A percentile compares a stretch with the other conserved stretches of the same genome.
phyloP scores from a whole-genome alignment of 2,888 invertebrate species.

The Lasius fuliginosus region DNA sequence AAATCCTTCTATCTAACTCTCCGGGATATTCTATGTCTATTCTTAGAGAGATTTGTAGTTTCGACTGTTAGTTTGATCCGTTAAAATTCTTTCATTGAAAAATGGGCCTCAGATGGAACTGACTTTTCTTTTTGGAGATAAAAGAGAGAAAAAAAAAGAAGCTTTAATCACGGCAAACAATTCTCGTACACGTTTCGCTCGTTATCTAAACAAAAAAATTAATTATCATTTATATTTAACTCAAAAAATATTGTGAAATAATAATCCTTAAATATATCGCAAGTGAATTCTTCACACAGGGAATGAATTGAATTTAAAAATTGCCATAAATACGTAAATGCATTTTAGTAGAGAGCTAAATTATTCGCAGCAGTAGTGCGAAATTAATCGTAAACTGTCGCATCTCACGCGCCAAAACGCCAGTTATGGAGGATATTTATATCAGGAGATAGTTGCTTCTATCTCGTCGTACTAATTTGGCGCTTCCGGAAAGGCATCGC shows the following conservation, averaged over 20 bases:
- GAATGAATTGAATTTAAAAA: not conserved
- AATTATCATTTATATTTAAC: not conserved
- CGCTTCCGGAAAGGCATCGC: constrained; percentile 76
- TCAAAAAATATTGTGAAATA: not conserved
- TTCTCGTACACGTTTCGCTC: too few relatives aligned
- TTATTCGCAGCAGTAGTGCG: constrained; percentile 12
- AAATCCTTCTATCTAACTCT: too few relatives aligned
- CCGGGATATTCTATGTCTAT: too few relatives aligned
- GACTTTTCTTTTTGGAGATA: too few relatives aligned
- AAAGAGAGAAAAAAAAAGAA: too few relatives aligned
- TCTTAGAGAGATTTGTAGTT: too few relatives aligned
- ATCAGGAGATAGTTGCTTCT: constrained; percentile 75
- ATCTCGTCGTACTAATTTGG: constrained; percentile 78
- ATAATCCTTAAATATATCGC: not conserved
- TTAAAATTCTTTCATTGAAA: too few relatives aligned
- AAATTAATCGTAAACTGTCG: constrained; percentile 49
- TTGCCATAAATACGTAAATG: not conserved
- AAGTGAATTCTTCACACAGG: not conserved
- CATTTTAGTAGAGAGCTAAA: not conserved
- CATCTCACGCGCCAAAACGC: constrained; percentile 37
- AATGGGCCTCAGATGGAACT: too few relatives aligned
- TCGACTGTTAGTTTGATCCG: too few relatives aligned
- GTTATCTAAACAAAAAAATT: too few relatives aligned
- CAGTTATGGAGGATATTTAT: constrained; percentile 73
- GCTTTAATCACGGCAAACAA: too few relatives aligned